A percentile compares a stretch with the other conserved stretches of the same genome.
Evolutionary conservation across 1,140 invertebrate genomes (phyloP).

Genomic region (Cyclina sinensis): DNA sequence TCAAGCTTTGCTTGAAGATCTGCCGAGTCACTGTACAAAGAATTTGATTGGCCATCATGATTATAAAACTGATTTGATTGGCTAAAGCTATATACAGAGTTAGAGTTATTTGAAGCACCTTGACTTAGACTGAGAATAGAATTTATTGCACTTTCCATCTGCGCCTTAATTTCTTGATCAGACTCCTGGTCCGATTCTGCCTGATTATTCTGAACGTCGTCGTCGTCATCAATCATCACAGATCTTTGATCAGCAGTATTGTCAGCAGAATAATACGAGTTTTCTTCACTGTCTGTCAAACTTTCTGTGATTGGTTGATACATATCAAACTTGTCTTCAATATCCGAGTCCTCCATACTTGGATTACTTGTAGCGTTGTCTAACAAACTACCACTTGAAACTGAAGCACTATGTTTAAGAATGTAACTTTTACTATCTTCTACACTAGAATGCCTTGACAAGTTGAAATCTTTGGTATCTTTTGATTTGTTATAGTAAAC

Average conservation of each 20-base stretch:
- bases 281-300: conserved; percentile 66
- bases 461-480: conserved; percentile 20
- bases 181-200: conserved; percentile 63
- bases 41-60: conserved; percentile 32
- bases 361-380: not conserved
- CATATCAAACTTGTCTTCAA: conserved; percentile 34
- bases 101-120: conserved; percentile 41
- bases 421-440: conserved; percentile 27
- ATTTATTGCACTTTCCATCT: conserved; percentile 83
- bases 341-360: conserved; percentile 14
- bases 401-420: conserved; percentile 13
- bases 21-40: conserved; percentile 27
- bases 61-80: conserved; percentile 46
- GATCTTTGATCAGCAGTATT: conserved; percentile 20
- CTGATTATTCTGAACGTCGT: not conserved
- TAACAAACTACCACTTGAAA: conserved; percentile 23
- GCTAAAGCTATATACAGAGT: conserved; percentile 17
- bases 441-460: conserved; percentile 18
- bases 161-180: conserved; percentile 75
- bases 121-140: conserved; percentile 79
- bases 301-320: conserved; percentile 68
- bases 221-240: conserved; percentile 15
- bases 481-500: conserved; percentile 13
- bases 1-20: conserved; percentile 6
- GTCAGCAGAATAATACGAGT: conserved; percentile 59